Evolutionary conservation across 2,113 vertebrate genomes (phyloP).

Genomic region (Vicugna pacos): DNA sequence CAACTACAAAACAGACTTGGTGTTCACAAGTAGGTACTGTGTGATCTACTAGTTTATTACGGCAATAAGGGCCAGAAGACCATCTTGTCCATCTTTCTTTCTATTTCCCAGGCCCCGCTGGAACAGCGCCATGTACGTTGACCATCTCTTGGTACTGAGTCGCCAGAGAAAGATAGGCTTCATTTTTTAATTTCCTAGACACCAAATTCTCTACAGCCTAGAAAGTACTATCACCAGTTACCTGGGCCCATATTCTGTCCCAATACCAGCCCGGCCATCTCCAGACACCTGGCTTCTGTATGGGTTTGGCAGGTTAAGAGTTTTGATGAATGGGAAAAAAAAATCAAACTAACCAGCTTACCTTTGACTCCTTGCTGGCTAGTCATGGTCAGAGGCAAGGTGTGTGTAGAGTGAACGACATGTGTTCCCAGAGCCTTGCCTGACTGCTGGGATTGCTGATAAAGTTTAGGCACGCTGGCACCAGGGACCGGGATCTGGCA

Average conservation of each 20-base stretch:
- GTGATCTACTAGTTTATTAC: neutral
- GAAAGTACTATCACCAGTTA: neutral
- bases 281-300: neutral
- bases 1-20: neutral
- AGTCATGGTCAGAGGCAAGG: conserved; percentile 95
- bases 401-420: conserved; percentile 96
- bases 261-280: neutral
- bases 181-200: neutral
- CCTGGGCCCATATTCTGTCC: neutral
- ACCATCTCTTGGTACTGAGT: neutral
- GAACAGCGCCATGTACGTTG: neutral
- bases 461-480: conserved; percentile 85
- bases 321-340: neutral
- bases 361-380: conserved; percentile 93
- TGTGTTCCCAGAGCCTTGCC: conserved; percentile 89
- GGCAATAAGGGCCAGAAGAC: neutral
- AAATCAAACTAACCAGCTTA: conserved; percentile 82
- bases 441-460: conserved; percentile 87
- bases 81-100: neutral
- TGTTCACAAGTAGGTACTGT: neutral
- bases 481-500: conserved; percentile 94
- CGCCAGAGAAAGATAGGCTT: neutral
- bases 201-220: neutral
- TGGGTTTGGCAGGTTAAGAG: neutral
- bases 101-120: neutral